Evolutionary conservation across 2,888 invertebrate genomes (phyloP).

Genomic region (Nezara viridula): DNA sequence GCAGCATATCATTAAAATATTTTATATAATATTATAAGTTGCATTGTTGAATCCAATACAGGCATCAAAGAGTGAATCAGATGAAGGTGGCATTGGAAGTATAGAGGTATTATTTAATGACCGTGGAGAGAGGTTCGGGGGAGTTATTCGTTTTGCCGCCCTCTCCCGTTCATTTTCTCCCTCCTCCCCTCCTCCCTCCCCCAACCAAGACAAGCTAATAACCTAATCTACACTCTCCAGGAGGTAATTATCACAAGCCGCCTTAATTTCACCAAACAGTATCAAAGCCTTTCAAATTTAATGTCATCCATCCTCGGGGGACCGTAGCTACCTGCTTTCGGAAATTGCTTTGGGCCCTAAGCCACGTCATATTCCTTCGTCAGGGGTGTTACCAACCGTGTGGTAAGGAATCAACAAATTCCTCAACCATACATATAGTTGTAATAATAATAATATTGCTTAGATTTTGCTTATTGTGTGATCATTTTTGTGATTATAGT

Average conservation of each 20-base stretch:
- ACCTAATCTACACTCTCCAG: slow-evolving; percentile 21
- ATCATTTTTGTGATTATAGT: too few species aligned
- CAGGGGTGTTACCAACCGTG: neutral
- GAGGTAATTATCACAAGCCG: slow-evolving; percentile 27
- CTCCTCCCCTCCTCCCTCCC: neutral
- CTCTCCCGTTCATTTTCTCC: too few species aligned
- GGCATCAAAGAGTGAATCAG: neutral
- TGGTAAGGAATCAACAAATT: neutral
- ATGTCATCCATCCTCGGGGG: neutral
- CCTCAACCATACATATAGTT: too few species aligned
- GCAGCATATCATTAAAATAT: too few species aligned
- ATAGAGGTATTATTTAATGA: neutral
- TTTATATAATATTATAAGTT: neutral
- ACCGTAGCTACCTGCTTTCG: neutral
- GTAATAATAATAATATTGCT: too few species aligned
- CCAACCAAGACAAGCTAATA: neutral
- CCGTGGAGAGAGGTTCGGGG: neutral
- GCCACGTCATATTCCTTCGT: neutral
- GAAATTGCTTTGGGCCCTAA: slow-evolving; percentile 20
- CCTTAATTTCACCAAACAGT: slow-evolving; percentile 39
- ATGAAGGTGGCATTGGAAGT: neutral
- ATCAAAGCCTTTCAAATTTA: slow-evolving; percentile 37
- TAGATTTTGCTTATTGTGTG: too few species aligned
- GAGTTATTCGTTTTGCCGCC: neutral
- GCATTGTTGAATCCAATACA: neutral